Evolutionary conservation across 2,113 vertebrate species (phyloP).

Genomic region (Ia io): DNA sequence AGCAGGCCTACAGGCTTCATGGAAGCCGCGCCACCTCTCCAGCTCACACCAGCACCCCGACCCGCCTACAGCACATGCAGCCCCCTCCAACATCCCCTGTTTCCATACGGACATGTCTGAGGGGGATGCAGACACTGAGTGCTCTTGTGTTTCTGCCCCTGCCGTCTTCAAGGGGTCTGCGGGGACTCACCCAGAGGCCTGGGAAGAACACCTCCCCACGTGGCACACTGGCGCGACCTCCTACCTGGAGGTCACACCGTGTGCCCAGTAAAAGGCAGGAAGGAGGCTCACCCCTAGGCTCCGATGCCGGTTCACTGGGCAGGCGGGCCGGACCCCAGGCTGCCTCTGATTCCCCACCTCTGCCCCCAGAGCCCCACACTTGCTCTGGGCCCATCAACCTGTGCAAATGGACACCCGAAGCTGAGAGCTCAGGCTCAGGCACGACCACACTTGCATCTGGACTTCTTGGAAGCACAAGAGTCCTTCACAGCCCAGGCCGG

Average conservation of each 20-base stretch:
- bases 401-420: too few species aligned
- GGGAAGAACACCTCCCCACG: neutral
- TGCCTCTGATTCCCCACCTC: neutral
- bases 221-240: neutral
- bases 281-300: neutral
- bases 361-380: neutral
- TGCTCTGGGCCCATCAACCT: neutral
- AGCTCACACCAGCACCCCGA: neutral
- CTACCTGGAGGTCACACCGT: neutral
- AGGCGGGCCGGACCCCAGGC: neutral
- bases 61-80: neutral
- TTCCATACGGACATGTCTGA: neutral
- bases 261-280: neutral
- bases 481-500: neutral
- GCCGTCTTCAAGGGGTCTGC: neutral
- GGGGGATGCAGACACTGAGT: neutral
- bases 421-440: neutral
- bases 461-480: neutral
- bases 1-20: neutral
- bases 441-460: neutral
- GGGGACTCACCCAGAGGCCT: neutral
- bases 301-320: fast-evolving
- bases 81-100: neutral
- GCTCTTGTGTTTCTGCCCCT: neutral
- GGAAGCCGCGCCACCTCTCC: neutral